A percentile compares a stretch with the other conserved stretches of the same genome.
phyloP scores from a whole-genome alignment of 2,113 vertebrate species.

The Dipodomys stephensi region DNA sequence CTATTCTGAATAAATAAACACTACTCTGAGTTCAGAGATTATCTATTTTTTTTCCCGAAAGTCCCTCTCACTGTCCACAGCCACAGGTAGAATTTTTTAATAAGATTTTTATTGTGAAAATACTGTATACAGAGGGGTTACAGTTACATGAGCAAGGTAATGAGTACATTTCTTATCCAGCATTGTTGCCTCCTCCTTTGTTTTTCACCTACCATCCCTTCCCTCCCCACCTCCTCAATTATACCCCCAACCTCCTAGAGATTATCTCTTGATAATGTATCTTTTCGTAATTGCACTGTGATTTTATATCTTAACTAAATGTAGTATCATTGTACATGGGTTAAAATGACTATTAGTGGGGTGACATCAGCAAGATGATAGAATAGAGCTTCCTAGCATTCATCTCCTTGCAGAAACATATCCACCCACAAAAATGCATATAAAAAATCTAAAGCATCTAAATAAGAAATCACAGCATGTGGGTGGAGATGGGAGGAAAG shows the following conservation, averaged over 20 bases:
- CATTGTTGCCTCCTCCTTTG: no score
- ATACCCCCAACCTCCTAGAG: not conserved
- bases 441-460: not conserved
- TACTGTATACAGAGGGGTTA: no score
- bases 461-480: not conserved
- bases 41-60: not conserved
- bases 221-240: no score
- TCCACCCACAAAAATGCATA: not conserved
- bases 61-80: no score
- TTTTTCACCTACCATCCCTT: no score
- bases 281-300: not conserved
- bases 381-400: not conserved
- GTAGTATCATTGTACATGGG: not conserved
- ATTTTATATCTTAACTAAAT: not conserved
- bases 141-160: no score
- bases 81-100: no score
- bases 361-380: not conserved
- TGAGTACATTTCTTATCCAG: no score
- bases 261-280: not conserved
- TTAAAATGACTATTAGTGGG: not conserved
- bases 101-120: no score
- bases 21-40: not conserved
- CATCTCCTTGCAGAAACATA: not conserved
- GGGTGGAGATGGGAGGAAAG: not conserved
- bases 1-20: no score